Evolutionary conservation across 2,797 vertebrate species (phyloP).

Genomic region (Siniperca scherzeri): DNA sequence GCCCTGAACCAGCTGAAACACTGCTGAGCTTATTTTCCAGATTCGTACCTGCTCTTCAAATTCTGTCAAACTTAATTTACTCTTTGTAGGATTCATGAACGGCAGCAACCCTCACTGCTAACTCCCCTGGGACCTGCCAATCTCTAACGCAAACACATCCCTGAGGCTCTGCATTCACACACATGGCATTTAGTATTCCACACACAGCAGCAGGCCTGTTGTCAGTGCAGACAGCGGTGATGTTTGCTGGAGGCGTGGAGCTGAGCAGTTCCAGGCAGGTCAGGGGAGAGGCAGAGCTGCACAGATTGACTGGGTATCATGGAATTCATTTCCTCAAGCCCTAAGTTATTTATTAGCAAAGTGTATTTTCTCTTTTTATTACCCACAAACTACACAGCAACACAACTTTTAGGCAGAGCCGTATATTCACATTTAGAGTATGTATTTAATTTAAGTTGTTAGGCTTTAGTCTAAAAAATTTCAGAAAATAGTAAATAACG

Average conservation of each 20-base stretch:
- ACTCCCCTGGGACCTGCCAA: constrained; percentile 27
- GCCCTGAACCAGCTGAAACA: neutral
- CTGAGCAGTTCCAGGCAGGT: constrained; percentile 43
- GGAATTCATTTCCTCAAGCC: constrained; percentile 19
- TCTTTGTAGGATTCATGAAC: constrained; percentile 25
- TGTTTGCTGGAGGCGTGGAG: constrained; percentile 51
- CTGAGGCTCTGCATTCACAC: constrained; percentile 46
- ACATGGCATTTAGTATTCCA: constrained; percentile 60
- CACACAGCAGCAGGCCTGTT: constrained; percentile 43
- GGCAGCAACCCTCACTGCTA: constrained; percentile 5
- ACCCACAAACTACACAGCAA: constrained; percentile 6
- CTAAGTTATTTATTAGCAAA: neutral
- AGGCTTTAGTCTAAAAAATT: neutral
- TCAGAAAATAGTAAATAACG: constrained; percentile 1
- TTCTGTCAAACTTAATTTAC: constrained; percentile 29
- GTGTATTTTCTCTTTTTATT: neutral
- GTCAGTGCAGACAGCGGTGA: constrained; percentile 41
- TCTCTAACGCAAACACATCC: constrained; percentile 50
- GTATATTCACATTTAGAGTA: neutral
- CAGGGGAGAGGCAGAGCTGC: constrained; percentile 31
- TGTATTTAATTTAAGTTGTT: neutral
- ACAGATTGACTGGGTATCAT: constrained; percentile 25
- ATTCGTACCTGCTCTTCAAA: neutral
- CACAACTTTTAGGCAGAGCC: neutral
- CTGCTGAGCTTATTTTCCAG: neutral